These are phyloP conservation scores for Athene cunicularia DNA, from an alignment of 2,113 vertebrate species.

Conservation along the genomic window DNA sequence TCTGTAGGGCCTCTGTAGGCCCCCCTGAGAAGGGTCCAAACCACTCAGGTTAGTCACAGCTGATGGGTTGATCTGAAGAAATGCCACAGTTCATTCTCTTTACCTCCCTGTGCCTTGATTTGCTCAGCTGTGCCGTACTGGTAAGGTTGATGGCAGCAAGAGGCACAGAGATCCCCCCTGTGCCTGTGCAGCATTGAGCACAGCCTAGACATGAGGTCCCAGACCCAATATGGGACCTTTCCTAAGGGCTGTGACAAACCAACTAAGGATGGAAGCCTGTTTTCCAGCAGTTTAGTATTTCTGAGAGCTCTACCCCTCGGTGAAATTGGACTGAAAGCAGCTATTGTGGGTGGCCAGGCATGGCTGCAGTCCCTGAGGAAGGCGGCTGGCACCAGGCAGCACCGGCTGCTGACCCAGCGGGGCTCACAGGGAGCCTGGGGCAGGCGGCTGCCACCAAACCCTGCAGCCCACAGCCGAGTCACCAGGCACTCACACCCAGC, in stretches of 20 bases:
- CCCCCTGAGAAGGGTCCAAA: not conserved
- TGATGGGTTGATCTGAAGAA: not conserved
- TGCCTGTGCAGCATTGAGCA: fast-evolving
- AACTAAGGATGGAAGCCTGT: not conserved
- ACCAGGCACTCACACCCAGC: not conserved
- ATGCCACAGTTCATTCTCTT: not conserved
- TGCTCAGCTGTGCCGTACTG: not conserved
- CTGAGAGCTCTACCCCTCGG: not conserved
- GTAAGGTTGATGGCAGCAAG: not conserved
- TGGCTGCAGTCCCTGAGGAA: fast-evolving
- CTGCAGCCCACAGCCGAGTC: not conserved
- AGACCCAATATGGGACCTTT: not conserved
- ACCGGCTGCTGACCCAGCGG: not conserved
- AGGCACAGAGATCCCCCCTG: not conserved
- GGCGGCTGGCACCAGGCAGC: not conserved
- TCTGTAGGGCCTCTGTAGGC: too few species aligned
- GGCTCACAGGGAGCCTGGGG: not conserved
- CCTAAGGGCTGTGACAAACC: not conserved
- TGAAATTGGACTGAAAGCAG: not conserved
- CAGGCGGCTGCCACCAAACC: fast-evolving
- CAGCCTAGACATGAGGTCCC: not conserved
- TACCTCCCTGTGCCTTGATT: not conserved
- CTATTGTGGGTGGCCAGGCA: not conserved
- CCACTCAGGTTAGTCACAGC: not conserved
- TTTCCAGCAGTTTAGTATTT: not conserved